Conservation (phyloP, 2,888 invertebrate genomes). For the Cylloceria caligata region DNA sequence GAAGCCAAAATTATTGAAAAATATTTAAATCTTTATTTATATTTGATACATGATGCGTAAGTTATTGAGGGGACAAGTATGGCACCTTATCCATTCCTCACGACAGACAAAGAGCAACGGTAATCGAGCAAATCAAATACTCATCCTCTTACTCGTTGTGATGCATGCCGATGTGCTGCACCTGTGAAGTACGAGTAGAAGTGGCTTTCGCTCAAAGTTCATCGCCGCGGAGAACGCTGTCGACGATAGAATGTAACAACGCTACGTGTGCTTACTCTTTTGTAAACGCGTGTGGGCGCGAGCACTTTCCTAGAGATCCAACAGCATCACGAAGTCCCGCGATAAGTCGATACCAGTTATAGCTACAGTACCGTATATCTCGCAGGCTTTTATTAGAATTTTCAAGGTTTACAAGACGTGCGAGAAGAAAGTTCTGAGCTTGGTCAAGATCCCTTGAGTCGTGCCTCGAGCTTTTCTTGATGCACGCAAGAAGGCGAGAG, state of each 20-base stretch:
- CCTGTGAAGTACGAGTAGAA: constrained; percentile 43
- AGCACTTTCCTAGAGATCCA: constrained; percentile 36
- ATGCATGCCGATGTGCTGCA: constrained; percentile 46
- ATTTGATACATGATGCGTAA: background rate
- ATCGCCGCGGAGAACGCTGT: constrained; percentile 18
- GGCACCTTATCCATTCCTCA: background rate
- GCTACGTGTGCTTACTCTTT: constrained; percentile 28
- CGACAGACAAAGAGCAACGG: background rate
- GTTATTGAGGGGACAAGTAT: too few relatives aligned
- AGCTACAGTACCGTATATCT: constrained; percentile 23
- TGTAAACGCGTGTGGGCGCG: constrained; percentile 46
- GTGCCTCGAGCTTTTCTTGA: constrained; percentile 54
- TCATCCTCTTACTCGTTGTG: constrained; percentile 20
- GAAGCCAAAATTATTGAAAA: too few relatives aligned
- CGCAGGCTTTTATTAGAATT: constrained; percentile 47
- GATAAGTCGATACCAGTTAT: constrained; percentile 3
- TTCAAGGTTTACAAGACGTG: constrained; percentile 36
- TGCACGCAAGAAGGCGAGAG: constrained; percentile 25
- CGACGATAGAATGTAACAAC: constrained; percentile 8
- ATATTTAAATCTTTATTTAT: background rate
- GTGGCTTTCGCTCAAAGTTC: constrained; percentile 50
- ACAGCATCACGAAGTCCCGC: background rate
- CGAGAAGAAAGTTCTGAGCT: constrained; percentile 60
- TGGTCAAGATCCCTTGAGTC: constrained; percentile 30
- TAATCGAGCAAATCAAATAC: constrained; percentile 28